A percentile compares a stretch with the other conserved stretches of the same genome.
Evolutionary conservation across 2,888 invertebrate species (phyloP).

Genomic region (Hoplodrina blanda): DNA sequence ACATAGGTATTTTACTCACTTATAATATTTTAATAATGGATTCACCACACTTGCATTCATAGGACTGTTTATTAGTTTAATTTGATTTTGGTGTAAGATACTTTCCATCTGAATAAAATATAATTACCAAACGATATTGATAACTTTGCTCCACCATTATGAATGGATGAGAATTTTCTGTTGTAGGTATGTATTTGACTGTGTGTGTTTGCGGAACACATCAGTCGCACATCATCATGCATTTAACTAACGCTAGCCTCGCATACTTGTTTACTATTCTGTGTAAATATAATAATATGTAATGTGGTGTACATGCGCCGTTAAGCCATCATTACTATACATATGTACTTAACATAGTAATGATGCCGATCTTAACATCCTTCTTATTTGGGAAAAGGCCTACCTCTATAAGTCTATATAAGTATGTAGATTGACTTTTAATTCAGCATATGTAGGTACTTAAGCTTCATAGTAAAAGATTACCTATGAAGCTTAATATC

Average conservation of each 20-base stretch:
- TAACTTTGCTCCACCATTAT: background rate
- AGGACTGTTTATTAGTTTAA: too few relatives aligned
- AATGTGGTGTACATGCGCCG: background rate
- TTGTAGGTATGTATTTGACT: conserved; percentile 20
- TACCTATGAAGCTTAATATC: background rate
- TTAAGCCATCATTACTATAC: background rate
- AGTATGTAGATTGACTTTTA: too few relatives aligned
- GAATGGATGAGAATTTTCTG: conserved; percentile 10
- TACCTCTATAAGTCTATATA: too few relatives aligned
- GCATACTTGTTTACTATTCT: background rate
- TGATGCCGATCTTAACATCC: background rate
- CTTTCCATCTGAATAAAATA: too few relatives aligned
- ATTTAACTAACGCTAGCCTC: background rate
- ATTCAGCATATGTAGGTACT: too few relatives aligned
- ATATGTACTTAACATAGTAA: background rate
- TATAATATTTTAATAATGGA: too few relatives aligned
- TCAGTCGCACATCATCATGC: background rate
- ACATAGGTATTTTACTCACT: too few relatives aligned
- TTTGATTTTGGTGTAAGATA: too few relatives aligned
- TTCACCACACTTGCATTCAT: too few relatives aligned
- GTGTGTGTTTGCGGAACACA: background rate
- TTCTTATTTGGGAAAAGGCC: background rate
- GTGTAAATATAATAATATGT: background rate
- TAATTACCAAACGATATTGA: background rate
- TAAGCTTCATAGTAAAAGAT: too few relatives aligned